phyloP scores from a whole-genome alignment of 2,113 vertebrate species.

The Neomonachus schauinslandi region DNA sequence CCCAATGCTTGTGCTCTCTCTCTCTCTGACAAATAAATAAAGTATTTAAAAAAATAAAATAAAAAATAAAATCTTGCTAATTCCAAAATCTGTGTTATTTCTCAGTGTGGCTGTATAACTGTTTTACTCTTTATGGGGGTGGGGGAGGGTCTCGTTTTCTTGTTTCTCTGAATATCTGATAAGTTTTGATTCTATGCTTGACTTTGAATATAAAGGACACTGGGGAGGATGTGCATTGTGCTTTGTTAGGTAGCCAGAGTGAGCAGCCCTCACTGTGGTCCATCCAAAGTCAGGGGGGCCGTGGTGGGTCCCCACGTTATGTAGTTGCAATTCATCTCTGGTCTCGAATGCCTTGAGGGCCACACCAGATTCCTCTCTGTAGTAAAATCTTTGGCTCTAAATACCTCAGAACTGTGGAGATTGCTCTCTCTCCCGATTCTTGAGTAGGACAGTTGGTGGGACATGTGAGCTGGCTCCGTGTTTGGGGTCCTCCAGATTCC shows the following conservation, averaged over 20 bases:
- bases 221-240: background rate
- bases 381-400: background rate
- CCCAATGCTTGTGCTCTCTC: too few relatives aligned
- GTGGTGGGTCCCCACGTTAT: background rate
- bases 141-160: background rate
- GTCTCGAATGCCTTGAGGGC: background rate
- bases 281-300: background rate
- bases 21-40: background rate
- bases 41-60: background rate
- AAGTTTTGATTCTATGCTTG: background rate
- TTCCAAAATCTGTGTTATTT: background rate
- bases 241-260: accelerated
- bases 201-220: background rate
- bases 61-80: background rate
- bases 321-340: background rate
- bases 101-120: background rate
- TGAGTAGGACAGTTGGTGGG: background rate
- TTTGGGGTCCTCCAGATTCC: background rate
- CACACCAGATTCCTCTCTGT: background rate
- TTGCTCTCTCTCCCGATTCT: background rate
- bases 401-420: background rate
- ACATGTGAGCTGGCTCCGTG: background rate
- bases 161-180: background rate
- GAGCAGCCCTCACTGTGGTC: background rate
- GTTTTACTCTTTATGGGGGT: background rate